These are phyloP conservation scores for Aethina tumida DNA, from an alignment of 1,140 invertebrate genomes.

Conservation along the genomic window DNA sequence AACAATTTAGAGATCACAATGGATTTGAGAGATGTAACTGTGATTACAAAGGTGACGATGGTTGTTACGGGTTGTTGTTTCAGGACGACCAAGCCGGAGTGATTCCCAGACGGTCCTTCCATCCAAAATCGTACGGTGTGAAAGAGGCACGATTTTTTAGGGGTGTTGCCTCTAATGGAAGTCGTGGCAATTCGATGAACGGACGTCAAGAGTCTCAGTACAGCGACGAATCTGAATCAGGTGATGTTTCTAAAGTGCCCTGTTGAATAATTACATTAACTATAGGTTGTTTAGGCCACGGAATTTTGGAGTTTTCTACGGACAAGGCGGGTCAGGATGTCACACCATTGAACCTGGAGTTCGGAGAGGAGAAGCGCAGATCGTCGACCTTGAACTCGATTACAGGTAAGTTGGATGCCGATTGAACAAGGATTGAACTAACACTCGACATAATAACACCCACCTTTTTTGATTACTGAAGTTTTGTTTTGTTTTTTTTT, in stretches of 20 bases:
- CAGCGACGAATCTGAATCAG: slow-evolving; percentile 36
- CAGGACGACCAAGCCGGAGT: slow-evolving; percentile 63
- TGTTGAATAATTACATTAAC: not conserved
- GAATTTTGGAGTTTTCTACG: slow-evolving; percentile 75
- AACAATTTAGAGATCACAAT: slow-evolving; percentile 94
- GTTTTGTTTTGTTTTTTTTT: too few relatives aligned
- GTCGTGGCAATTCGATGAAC: slow-evolving; percentile 32
- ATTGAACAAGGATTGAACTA: not conserved
- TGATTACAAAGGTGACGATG: not conserved
- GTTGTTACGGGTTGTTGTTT: slow-evolving; percentile 10
- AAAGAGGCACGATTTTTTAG: slow-evolving; percentile 33
- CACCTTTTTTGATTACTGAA: too few relatives aligned
- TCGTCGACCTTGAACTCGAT: slow-evolving; percentile 63
- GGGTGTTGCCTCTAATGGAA: slow-evolving; percentile 30
- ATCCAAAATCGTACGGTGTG: slow-evolving; percentile 30
- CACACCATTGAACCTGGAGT: slow-evolving; percentile 75
- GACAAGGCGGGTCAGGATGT: slow-evolving; percentile 83
- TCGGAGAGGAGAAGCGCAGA: slow-evolving; percentile 55
- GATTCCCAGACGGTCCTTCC: slow-evolving; percentile 40
- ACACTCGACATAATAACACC: too few relatives aligned
- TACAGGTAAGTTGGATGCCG: slow-evolving; percentile 44
- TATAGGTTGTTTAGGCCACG: slow-evolving; percentile 41
- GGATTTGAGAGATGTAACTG: slow-evolving; percentile 87
- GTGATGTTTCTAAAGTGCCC: slow-evolving; percentile 19
- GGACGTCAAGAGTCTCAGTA: slow-evolving; percentile 34